A percentile compares a stretch with the other conserved stretches of the same genome.
Conservation (phyloP, 2,113 vertebrate genomes). For the Callipepla squamata region DNA sequence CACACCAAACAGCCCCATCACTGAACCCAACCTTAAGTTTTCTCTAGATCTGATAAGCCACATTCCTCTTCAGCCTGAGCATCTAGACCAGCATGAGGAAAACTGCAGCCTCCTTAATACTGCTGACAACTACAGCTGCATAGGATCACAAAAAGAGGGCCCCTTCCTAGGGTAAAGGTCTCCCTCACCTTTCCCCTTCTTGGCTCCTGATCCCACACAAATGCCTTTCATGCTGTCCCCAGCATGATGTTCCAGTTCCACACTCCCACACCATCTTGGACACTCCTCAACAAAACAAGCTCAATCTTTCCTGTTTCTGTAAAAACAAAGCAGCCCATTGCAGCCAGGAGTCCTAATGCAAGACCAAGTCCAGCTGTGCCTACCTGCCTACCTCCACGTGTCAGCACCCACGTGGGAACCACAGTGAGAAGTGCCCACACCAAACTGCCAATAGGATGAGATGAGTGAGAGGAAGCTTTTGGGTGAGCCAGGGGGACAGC, state of each 20-base stretch:
- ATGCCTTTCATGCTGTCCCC: background rate
- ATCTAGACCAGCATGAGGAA: background rate
- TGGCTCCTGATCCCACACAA: background rate
- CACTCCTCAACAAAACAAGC: background rate
- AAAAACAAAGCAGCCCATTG: background rate
- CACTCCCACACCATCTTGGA: background rate
- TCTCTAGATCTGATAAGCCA: background rate
- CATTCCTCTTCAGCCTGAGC: accelerated
- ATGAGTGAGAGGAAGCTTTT: constrained; percentile 17
- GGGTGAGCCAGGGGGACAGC: background rate
- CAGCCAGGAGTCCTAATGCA: background rate
- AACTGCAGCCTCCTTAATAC: background rate
- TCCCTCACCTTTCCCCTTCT: background rate
- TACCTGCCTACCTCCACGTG: background rate
- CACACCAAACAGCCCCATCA: background rate
- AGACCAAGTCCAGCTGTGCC: background rate
- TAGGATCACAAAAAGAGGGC: background rate
- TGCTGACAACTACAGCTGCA: background rate
- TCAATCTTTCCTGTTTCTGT: background rate
- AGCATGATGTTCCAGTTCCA: background rate
- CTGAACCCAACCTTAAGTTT: background rate
- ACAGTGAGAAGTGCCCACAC: background rate
- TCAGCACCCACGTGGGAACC: background rate
- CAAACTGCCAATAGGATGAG: background rate
- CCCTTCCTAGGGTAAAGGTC: background rate